phyloP scores from a whole-genome alignment of 1,140 invertebrate species.

The Pinna nobilis region DNA sequence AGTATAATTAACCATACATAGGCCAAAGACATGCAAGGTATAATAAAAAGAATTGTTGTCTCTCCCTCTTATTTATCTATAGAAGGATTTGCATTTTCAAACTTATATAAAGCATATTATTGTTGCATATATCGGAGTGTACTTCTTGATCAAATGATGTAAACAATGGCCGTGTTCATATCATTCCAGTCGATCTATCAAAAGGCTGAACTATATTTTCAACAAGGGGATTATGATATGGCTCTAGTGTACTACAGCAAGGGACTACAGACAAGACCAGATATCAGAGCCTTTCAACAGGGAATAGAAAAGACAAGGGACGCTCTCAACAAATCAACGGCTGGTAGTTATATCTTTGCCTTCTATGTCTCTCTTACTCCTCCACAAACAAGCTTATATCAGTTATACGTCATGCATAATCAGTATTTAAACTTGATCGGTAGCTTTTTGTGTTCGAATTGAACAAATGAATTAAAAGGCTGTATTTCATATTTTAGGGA shows the following conservation, averaged over 20 bases:
- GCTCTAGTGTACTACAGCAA: constrained; percentile 92
- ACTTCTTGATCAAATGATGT: not conserved
- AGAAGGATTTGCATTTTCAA: not conserved
- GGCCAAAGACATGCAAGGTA: not conserved
- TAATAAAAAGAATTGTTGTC: not conserved
- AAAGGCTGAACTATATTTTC: constrained; percentile 93
- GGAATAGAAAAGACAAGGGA: constrained; percentile 94
- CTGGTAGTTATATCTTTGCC: not conserved
- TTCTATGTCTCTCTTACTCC: not conserved
- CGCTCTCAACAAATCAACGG: constrained; percentile 85
- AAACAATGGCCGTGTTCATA: no score
- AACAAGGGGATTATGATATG: constrained; percentile 92
- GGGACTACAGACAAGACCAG: constrained; percentile 87
- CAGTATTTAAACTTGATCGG: no score
- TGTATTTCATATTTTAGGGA: no score
- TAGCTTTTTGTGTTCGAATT: no score
- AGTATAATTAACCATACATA: no score
- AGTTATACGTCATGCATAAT: no score
- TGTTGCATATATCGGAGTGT: not conserved
- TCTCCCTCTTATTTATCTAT: not conserved
- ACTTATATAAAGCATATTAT: not conserved
- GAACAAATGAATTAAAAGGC: no score
- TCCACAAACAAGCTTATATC: no score
- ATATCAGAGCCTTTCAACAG: constrained; percentile 88
- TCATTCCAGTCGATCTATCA: constrained; percentile 83